phyloP scores from a whole-genome alignment of 2,888 invertebrate species.

The Andrena flavipes region DNA sequence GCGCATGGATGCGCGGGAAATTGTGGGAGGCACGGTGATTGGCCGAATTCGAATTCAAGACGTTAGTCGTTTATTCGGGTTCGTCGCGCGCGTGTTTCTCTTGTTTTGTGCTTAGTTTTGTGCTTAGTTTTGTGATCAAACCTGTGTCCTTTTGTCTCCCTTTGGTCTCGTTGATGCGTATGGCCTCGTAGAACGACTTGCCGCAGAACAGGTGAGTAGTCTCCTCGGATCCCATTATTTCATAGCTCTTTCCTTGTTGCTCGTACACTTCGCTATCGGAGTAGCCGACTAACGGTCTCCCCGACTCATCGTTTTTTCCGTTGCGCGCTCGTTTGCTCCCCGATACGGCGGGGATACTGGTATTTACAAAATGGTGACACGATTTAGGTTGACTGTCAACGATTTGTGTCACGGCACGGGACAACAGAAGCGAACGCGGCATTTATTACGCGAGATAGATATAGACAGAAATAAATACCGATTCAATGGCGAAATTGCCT shows the following conservation, averaged over 20 bases:
- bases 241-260: background rate
- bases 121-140: constrained; percentile 2
- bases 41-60: constrained; percentile 27
- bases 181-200: constrained; percentile 43
- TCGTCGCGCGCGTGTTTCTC: background rate
- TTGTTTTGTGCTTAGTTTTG: background rate
- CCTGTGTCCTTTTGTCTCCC: constrained; percentile 30
- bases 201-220: constrained; percentile 66
- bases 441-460: constrained; percentile 37
- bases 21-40: constrained; percentile 3
- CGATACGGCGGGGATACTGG: background rate
- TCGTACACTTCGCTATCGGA: background rate
- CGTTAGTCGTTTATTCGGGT: background rate
- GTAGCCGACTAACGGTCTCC: constrained; percentile 12
- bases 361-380: constrained; percentile 12
- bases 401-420: constrained; percentile 9
- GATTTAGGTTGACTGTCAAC: constrained; percentile 15
- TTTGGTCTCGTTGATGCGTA: constrained; percentile 50
- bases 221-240: constrained; percentile 69
- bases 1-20: constrained; percentile 10
- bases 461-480: constrained; percentile 32
- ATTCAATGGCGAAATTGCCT: constrained; percentile 35
- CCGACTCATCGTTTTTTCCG: constrained; percentile 12
- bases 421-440: constrained; percentile 12
- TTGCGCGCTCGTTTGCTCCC: background rate